phyloP scores from a whole-genome alignment of 2,888 invertebrate genomes.

The Copidosoma aretas region DNA sequence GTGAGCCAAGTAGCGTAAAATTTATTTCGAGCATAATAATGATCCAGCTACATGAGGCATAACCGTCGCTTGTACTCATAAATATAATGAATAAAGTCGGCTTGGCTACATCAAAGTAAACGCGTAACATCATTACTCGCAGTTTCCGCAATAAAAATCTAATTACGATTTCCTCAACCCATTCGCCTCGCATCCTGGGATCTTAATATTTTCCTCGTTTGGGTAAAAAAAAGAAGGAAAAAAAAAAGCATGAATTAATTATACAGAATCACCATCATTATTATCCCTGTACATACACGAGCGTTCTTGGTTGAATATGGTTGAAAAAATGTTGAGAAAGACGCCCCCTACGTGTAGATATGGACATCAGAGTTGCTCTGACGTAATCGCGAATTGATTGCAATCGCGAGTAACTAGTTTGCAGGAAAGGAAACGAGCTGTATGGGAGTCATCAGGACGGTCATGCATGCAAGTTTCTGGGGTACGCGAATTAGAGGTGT shows the following conservation, averaged over 20 bases:
- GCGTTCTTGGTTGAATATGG: too few species aligned
- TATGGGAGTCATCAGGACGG: too few species aligned
- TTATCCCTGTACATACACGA: too few species aligned
- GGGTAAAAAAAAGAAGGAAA: background rate
- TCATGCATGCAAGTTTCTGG: too few species aligned
- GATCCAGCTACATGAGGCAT: slow-evolving; percentile 8
- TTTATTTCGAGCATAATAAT: slow-evolving; percentile 5
- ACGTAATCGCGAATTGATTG: too few species aligned
- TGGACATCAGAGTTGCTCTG: too few species aligned
- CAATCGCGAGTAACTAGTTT: too few species aligned
- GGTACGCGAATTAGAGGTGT: too few species aligned
- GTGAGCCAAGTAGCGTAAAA: slow-evolving; percentile 16
- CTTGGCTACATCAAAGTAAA: slow-evolving; percentile 23
- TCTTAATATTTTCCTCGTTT: slow-evolving; percentile 6
- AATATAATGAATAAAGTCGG: slow-evolving; percentile 23
- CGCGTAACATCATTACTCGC: slow-evolving; percentile 22
- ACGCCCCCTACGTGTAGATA: too few species aligned
- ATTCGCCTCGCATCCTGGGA: slow-evolving; percentile 23
- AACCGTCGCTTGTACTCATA: slow-evolving; percentile 24
- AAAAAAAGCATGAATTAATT: background rate
- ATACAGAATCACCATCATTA: background rate
- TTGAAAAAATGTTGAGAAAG: too few species aligned
- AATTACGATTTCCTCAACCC: slow-evolving; percentile 37
- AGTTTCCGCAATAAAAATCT: slow-evolving; percentile 34
- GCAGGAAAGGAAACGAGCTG: too few species aligned